Conservation (phyloP, 2,113 vertebrate genomes). For the Zingel zingel region DNA sequence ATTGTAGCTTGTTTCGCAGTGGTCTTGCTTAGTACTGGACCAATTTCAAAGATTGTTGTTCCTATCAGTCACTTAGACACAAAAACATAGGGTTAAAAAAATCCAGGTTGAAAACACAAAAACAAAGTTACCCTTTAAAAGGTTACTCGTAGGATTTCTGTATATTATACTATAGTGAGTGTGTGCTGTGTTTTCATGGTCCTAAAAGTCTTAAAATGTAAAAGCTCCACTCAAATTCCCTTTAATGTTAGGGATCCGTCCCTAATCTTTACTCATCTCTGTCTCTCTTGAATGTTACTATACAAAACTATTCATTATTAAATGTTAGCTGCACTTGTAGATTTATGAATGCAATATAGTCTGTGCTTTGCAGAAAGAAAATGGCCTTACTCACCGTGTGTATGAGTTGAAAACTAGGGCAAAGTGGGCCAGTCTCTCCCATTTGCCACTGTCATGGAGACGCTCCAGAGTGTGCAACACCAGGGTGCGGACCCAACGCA, state of each 20-base stretch:
- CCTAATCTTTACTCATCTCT: not conserved
- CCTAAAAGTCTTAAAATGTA: not conserved
- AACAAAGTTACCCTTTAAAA: not conserved
- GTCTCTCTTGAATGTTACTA: not conserved
- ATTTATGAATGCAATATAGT: not conserved
- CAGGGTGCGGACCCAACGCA: slow-evolving; percentile 88
- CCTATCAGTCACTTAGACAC: no score
- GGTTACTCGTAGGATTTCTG: not conserved
- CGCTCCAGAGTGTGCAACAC: slow-evolving; percentile 90
- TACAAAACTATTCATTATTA: not conserved
- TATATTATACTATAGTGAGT: not conserved
- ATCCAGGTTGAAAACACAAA: no score
- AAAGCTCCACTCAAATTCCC: not conserved
- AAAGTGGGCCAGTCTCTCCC: slow-evolving; percentile 91
- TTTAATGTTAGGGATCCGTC: not conserved
- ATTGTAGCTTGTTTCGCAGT: no score
- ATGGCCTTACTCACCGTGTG: slow-evolving; percentile 70
- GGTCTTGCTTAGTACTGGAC: no score
- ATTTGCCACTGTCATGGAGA: slow-evolving; percentile 88
- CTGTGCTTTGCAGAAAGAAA: not conserved
- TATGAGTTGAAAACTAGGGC: slow-evolving; percentile 90
- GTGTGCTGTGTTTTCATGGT: not conserved
- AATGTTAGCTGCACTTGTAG: not conserved
- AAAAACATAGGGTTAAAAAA: no score
- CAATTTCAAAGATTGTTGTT: no score